These are phyloP conservation scores for Drosophila willistoni DNA, from an alignment of 1,140 invertebrate species.

Conservation along the genomic window DNA sequence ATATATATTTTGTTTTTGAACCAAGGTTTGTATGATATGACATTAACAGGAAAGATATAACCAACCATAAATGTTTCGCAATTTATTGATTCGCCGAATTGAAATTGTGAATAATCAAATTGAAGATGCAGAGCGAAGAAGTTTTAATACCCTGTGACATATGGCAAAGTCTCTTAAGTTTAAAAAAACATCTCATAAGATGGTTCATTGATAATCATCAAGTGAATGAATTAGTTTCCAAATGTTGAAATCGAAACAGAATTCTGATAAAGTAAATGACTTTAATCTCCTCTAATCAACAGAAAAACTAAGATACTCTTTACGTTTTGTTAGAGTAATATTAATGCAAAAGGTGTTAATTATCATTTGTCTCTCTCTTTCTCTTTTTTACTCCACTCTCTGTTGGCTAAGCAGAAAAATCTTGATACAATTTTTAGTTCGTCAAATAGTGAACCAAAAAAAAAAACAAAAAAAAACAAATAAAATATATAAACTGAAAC, in stretches of 20 bases:
- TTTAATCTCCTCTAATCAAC: neutral
- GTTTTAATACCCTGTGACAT: neutral
- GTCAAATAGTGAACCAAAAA: neutral
- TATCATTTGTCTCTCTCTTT: neutral
- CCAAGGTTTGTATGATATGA: conserved; percentile 2
- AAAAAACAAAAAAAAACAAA: conserved; percentile 1
- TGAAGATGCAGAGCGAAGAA: neutral
- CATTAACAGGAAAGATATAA: conserved; percentile 3
- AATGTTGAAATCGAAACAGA: no score
- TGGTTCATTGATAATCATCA: no score
- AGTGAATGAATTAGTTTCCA: no score
- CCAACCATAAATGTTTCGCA: neutral
- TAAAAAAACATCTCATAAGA: no score
- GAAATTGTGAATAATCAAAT: conserved; percentile 1
- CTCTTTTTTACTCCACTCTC: neutral
- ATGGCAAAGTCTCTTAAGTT: no score
- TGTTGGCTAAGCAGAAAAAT: neutral
- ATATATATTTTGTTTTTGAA: neutral
- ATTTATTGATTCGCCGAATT: neutral
- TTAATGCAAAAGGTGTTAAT: conserved; percentile 19
- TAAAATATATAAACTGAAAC: conserved; percentile 13
- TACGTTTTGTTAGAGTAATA: conserved; percentile 27
- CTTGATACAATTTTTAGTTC: conserved; percentile 24
- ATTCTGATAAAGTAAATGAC: neutral
- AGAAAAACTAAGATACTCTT: neutral